Conservation (phyloP, 1,140 invertebrate species). For the Oryzaephilus surinamensis region DNA sequence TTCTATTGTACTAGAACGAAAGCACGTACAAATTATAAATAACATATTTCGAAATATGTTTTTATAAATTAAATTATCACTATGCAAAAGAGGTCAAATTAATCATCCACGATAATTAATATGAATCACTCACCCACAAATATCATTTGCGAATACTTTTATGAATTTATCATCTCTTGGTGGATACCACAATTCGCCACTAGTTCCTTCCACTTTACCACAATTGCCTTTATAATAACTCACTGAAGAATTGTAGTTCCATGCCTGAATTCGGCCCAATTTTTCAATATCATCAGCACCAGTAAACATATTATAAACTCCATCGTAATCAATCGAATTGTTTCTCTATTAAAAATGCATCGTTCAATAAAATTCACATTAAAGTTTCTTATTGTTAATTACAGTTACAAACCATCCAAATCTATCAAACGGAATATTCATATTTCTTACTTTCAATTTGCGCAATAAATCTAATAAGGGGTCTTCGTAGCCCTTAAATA, state of each 20-base stretch:
- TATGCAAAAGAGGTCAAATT: no score
- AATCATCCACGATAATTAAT: no score
- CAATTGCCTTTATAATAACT: constrained; percentile 49
- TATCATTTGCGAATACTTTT: constrained; percentile 56
- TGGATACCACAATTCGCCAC: constrained; percentile 69
- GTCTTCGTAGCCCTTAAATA: constrained; percentile 70
- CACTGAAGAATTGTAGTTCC: constrained; percentile 51
- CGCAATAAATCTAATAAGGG: constrained; percentile 47
- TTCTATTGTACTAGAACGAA: constrained; percentile 18
- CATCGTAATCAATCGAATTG: constrained; percentile 48
- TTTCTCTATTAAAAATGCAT: constrained; percentile 3
- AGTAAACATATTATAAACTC: constrained; percentile 62
- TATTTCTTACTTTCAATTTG: constrained; percentile 42
- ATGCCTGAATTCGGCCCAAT: constrained; percentile 53
- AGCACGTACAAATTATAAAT: neutral
- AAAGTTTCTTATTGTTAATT: constrained; percentile 20
- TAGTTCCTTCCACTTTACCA: constrained; percentile 53
- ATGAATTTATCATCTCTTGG: constrained; percentile 42
- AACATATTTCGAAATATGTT: neutral
- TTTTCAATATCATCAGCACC: constrained; percentile 50
- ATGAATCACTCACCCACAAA: constrained; percentile 54
- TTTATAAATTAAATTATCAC: no score
- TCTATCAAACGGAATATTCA: constrained; percentile 51
- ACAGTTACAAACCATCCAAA: constrained; percentile 69
- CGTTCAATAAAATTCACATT: constrained; percentile 1